Evolutionary conservation across 1,140 invertebrate species (phyloP).

Genomic region (Zaprionus ornatus): DNA sequence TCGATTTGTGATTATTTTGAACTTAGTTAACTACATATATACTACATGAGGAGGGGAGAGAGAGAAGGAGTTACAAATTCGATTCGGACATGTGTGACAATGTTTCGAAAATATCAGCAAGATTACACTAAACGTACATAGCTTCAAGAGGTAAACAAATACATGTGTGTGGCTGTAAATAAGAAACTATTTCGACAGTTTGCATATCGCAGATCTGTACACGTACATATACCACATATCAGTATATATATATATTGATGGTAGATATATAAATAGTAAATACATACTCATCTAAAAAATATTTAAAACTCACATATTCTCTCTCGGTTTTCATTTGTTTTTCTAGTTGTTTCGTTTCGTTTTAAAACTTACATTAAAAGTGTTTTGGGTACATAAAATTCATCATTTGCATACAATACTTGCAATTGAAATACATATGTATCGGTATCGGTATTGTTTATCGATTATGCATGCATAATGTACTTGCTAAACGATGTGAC

Average conservation of each 20-base stretch:
- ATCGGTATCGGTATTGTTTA: conserved; percentile 14
- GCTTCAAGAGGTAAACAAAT: conserved; percentile 36
- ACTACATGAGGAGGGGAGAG: conserved; percentile 45
- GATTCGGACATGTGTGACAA: conserved; percentile 44
- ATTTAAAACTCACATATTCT: conserved; percentile 28
- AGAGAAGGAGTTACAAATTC: conserved; percentile 60
- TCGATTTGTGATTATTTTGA: conserved; percentile 23
- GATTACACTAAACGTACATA: conserved; percentile 23
- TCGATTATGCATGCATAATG: conserved; percentile 25
- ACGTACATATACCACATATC: conserved; percentile 12
- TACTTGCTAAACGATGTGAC: conserved; percentile 36
- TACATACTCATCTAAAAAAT: conserved; percentile 19
- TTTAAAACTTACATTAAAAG: conserved; percentile 79
- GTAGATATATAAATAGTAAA: conserved; percentile 1
- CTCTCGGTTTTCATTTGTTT: background rate
- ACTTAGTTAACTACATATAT: conserved; percentile 36
- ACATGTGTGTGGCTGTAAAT: conserved; percentile 21
- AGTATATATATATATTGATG: background rate
- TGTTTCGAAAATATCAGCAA: conserved; percentile 30
- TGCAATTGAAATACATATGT: conserved; percentile 35
- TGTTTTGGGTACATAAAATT: conserved; percentile 65
- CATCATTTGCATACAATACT: conserved; percentile 37
- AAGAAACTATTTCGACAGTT: conserved; percentile 25
- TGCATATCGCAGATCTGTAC: conserved; percentile 4
- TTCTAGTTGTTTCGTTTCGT: conserved; percentile 21